Evolutionary conservation across 2,888 invertebrate genomes (phyloP), one percentile per base, ranked within the genome.

Genomic region (Eupelmus urozonus): DNA sequence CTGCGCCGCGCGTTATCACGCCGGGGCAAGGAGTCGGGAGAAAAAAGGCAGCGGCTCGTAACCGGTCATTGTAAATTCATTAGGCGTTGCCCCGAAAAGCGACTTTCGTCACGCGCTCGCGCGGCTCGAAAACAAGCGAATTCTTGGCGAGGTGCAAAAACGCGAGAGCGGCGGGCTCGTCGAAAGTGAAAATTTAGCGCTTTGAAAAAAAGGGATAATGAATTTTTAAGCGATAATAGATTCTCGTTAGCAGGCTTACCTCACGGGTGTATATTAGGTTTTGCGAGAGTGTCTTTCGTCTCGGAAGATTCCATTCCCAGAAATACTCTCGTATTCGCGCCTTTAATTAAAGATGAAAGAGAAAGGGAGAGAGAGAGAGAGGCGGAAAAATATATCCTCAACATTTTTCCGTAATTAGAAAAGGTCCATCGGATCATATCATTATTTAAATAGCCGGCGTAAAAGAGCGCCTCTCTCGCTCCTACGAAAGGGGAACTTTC

Each of bases 51-150:
- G 65, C 29, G 20, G 13, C 63, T 23, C 51, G 65, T 63, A 82
- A 76, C 81, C 83, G 82, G 83, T 86, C 83, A 85, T 87, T 86
- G 85, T 83, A 87, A 87, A 87, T 87, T 87, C 87, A 87, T 87
- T 86, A 87, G 84, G 78, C 82, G 82, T 83, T 82, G 82, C 78
- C 81, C 81, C 81, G 77, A 80, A 85, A 65, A 55, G 51, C 18
- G 40, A 40, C 34, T 74, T 59, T 51, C 59, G 66, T 75, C 67
- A 62, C 51, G 51, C 70, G 55, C 42, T 9, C 20, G 20, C 18
- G 11, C 25, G 51, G 9, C 29, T 20, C n/a, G 23, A 16, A 27
- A n/a, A 27, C 11, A 73, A 71, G 51, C 29, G 49, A 29, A 9
- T 49, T 20, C 23, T 18, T n/a, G n/a, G n/a, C n/a, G n/a, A n/a